Percentiles rank a stretch among this genome's conserved stretches.
Conservation (phyloP, 1,140 invertebrate species). For the Myzus persicae region DNA sequence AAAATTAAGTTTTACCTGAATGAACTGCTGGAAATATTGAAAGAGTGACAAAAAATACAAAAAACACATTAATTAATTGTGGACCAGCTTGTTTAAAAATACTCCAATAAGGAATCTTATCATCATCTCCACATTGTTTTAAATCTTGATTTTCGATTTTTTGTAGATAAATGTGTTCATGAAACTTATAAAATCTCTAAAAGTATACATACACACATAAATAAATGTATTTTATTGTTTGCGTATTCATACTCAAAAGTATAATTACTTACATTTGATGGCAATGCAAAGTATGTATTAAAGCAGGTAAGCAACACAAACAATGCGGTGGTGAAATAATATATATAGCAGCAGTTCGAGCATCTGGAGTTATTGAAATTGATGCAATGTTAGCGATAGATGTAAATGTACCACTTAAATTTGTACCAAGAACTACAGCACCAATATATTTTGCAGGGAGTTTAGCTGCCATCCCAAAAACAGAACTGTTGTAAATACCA, state of each 20-base stretch:
- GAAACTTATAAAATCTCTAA: slow-evolving; percentile 87
- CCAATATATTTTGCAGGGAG: too few species aligned
- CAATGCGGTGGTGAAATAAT: slow-evolving; percentile 93
- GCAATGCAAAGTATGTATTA: slow-evolving; percentile 94
- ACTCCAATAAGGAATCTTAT: slow-evolving; percentile 73
- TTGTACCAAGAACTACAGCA: too few species aligned
- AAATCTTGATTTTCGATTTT: slow-evolving; percentile 63
- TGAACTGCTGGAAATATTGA: slow-evolving; percentile 88
- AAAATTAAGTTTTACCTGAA: slow-evolving; percentile 69
- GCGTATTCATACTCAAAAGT: background rate
- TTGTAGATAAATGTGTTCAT: slow-evolving; percentile 72
- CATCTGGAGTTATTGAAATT: too few species aligned
- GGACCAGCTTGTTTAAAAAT: slow-evolving; percentile 81
- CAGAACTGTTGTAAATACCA: too few species aligned
- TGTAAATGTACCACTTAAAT: too few species aligned
- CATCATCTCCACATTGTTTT: slow-evolving; percentile 65
- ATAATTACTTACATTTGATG: slow-evolving; percentile 83
- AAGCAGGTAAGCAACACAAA: slow-evolving; percentile 92
- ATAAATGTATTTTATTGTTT: background rate
- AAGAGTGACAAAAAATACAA: slow-evolving; percentile 93
- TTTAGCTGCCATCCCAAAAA: too few species aligned
- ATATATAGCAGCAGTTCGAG: too few species aligned
- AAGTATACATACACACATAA: slow-evolving; percentile 62
- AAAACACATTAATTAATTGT: slow-evolving; percentile 92
- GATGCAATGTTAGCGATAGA: too few species aligned